Percentiles rank a stretch among this genome's conserved stretches.
phyloP scores from a whole-genome alignment of 2,888 invertebrate species.

The Deilephila elpenor region DNA sequence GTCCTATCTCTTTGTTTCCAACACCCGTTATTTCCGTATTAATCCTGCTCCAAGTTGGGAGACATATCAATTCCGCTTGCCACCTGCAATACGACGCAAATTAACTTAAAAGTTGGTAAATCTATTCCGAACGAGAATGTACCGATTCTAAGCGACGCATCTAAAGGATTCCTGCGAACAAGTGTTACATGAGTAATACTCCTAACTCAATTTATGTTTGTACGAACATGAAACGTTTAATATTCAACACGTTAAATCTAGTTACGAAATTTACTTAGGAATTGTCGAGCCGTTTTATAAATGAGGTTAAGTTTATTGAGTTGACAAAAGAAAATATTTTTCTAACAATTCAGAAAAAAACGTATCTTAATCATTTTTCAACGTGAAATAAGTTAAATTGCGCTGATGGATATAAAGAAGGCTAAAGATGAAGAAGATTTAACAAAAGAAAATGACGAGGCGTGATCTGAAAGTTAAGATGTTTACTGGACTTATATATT shows the following conservation, averaged over 20 bases:
- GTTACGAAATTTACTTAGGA: conserved; percentile 26
- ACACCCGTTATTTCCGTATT: background rate
- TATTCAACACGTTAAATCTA: conserved; percentile 39
- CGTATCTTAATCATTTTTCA: no score
- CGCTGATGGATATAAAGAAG: no score
- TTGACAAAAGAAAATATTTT: background rate
- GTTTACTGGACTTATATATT: no score
- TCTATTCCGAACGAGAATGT: conserved; percentile 15
- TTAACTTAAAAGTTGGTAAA: conserved; percentile 23
- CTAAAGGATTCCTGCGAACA: conserved; percentile 43
- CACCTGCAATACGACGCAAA: conserved; percentile 16
- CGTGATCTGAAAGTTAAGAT: no score
- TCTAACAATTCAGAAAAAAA: background rate
- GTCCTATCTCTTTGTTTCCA: background rate
- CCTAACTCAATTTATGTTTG: conserved; percentile 51
- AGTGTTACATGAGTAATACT: conserved; percentile 46
- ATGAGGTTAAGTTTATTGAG: background rate
- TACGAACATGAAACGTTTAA: conserved; percentile 42
- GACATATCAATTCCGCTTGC: conserved; percentile 17
- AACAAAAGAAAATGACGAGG: no score
- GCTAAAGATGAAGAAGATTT: no score
- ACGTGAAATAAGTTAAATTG: no score
- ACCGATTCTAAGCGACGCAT: conserved; percentile 33
- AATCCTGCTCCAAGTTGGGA: conserved; percentile 2
- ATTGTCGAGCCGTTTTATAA: background rate